These are phyloP conservation scores for Prionailurus bengalensis DNA, from an alignment of 2,113 vertebrate species.

Conservation along the genomic window DNA sequence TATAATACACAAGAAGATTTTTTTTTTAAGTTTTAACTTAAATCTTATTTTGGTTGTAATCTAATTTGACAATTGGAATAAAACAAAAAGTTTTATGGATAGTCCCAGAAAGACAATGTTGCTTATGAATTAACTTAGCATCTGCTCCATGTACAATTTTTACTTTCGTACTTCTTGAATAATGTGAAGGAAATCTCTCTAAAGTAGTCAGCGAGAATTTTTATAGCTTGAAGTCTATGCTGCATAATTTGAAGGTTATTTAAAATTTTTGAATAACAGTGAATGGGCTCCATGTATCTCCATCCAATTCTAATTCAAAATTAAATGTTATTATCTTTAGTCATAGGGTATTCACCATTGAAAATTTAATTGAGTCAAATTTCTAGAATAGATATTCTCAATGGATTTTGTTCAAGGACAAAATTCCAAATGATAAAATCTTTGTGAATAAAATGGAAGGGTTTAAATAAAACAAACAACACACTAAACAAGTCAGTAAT, in stretches of 20 bases:
- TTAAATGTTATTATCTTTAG: not conserved
- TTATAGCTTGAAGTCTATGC: not conserved
- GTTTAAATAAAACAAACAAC: not conserved
- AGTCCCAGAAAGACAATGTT: not conserved
- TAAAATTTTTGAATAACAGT: not conserved
- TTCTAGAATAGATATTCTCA: not conserved
- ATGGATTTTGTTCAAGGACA: not conserved
- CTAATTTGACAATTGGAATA: not conserved
- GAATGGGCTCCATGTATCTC: not conserved
- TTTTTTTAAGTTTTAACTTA: not conserved
- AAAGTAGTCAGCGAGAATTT: not conserved
- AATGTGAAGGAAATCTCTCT: not conserved
- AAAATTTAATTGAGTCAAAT: not conserved
- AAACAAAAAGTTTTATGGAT: not conserved
- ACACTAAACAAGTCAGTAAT: not conserved
- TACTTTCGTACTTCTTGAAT: not conserved
- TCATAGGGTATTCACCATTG: not conserved
- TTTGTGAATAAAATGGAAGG: not conserved
- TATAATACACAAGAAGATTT: not conserved
- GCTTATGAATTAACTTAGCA: not conserved
- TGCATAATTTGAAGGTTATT: not conserved
- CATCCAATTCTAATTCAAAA: conserved; percentile 22
- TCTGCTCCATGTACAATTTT: not conserved
- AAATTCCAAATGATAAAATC: not conserved
- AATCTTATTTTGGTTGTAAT: conserved; percentile 8